Evolutionary conservation across 1,140 invertebrate genomes (phyloP), one percentile per base, ranked within the genome.

Genomic region (Protaetia brevitarsis): DNA sequence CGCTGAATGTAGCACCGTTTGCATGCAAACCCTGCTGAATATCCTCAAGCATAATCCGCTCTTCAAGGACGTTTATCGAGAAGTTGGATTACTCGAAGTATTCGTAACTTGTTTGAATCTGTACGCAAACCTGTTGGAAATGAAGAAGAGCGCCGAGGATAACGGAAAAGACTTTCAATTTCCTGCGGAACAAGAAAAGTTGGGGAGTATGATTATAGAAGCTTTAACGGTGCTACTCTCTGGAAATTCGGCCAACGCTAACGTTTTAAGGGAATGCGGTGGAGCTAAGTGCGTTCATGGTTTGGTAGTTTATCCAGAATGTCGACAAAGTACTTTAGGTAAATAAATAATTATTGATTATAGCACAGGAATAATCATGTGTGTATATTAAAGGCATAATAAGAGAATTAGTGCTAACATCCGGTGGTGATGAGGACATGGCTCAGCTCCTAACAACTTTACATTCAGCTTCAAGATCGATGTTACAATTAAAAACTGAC

Each of bases 61-160:
- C 71, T 99, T 98, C 79, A 97, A 97, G 83, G 96, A 99, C 80
- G 97, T 98, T 2, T 99, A 95, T 78, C 85, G 97, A 71, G 97
- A 99, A 82, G 95, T 99, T 37, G 97, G 97, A 11, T 89, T 99
- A 79, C 79, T 99, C 65, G 97, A 99, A 84, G 95, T 98, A 5
- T 92, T 99, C 76, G 93, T 97, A 0, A 93, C 91, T n/a, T 96
- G 94, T 81, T 82, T 98, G 4, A 90, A 91, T 69, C 85, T 92
- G 45, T 97, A 95, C 79, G 89, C 90, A 6, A 87, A 87, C 7
- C 84, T 92, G 58, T 79, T 94, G 3, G 92, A 92, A 78, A 88
- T 72, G n/a, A 74, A 73, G 34, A 74, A 74, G 61, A 60, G n/a
- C 13, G 58, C 90, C 70, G 66, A 79, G 34, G 78, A 79, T n/a